Conservation (phyloP, 2,113 vertebrate genomes). For the Todiramphus chloris region DNA sequence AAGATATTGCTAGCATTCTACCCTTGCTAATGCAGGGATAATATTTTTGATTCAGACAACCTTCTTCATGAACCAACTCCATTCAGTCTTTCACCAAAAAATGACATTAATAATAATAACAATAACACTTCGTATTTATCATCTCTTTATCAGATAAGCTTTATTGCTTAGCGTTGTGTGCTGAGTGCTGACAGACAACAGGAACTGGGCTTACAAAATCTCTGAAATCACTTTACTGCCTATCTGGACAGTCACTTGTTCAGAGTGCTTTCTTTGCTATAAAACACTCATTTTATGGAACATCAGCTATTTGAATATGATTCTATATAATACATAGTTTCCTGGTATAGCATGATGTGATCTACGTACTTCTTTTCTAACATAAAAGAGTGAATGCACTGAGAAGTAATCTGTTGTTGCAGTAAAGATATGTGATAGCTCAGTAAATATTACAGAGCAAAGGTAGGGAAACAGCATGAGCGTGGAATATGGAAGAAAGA, state of each 20-base stretch:
- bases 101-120: background rate
- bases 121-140: background rate
- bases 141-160: background rate
- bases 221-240: background rate
- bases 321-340: background rate
- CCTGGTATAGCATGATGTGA: background rate
- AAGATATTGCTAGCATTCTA: background rate
- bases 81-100: background rate
- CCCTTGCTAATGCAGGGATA: background rate
- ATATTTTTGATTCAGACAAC: background rate
- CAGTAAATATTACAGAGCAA: slow-evolving; percentile 1
- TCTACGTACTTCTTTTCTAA: background rate
- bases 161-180: background rate
- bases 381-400: background rate
- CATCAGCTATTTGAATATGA: background rate
- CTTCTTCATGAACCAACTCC: background rate
- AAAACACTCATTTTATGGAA: background rate
- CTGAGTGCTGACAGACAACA: background rate
- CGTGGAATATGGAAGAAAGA: background rate
- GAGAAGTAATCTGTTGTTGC: background rate
- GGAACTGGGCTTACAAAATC: background rate
- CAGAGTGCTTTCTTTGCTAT: background rate
- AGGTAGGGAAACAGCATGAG: background rate
- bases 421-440: background rate
- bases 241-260: background rate